Base-by-base conservation (phyloP, 2,797 vertebrate genomes). In the Euphonia xanthogaster region DNA sequence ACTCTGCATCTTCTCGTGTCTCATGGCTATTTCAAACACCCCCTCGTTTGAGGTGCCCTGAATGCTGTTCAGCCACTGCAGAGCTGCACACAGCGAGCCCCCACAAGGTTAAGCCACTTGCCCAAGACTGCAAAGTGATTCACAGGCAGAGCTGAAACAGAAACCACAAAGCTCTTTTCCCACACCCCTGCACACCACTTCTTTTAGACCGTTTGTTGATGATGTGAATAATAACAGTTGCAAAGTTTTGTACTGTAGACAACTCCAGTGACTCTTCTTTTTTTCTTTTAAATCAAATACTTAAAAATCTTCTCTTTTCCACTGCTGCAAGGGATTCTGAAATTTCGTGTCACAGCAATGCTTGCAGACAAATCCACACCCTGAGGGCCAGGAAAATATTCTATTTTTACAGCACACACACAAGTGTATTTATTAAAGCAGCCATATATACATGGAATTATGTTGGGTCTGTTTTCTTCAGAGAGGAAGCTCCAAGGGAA, bases 181-280 rank as follows among this genome's bases (percentile, higher is more conserved):
- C 96, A 97, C 96, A 96, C 96, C 96, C 96, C 93, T 96, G 94
- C 95, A 95, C 91, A 96, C 94, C 95, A 90, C 89, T 96, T 93
- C 95, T 94, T 93, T 66, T 66, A 73, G 80, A 12, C 66, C 95
- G 73, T 88, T 96, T 95, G 93, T 93, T 90, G 93, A 90, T 39
- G 75, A 92, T 94, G 82, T 57, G 93, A 96, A 60, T 72, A 94
- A 96, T 82, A 94, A 95, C 48, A 86, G 76, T 94, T 86, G 73
- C 85, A 84, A 75, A 70, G 85, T 83, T 90, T 73, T 76, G 79
- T 30, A 8, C 39, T 53, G 51, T 67, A 95, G 91, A 78, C 53
- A 86, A 54, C 18, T 48, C 47, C 30, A 14, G 47, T 19, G n/a
- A 37, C 12, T 72, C 14, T 51, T 10, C 7, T 19, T 53, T 58